Percentiles rank a stretch among this genome's conserved stretches.
Evolutionary conservation across 2,113 vertebrate species (phyloP).

Genomic region (Mellivora capensis): DNA sequence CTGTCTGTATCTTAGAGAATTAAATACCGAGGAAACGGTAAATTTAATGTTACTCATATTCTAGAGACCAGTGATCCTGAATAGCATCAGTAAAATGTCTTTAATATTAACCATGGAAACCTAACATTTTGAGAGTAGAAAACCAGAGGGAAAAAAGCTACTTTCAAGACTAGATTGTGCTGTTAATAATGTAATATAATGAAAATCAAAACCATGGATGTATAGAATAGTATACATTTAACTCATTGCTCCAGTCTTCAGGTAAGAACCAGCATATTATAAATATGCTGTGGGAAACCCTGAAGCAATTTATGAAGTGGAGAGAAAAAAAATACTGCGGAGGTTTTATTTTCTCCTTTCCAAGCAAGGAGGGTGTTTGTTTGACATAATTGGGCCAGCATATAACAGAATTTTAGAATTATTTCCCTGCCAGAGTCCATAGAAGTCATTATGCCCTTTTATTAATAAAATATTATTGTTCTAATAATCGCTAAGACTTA

Average conservation of each 20-base stretch:
- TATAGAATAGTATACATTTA: not conserved
- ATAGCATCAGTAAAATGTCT: not conserved
- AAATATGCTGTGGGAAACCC: not conserved
- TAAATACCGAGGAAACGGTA: not conserved
- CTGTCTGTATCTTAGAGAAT: not conserved
- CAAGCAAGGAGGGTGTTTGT: not conserved
- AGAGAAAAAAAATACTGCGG: not conserved
- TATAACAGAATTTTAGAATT: slow-evolving; percentile 20
- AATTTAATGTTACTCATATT: not conserved
- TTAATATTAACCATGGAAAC: not conserved
- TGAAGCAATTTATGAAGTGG: not conserved
- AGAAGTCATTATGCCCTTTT: not conserved
- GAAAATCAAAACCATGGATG: not conserved
- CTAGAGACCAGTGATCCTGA: not conserved
- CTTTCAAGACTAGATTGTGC: not conserved
- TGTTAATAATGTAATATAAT: not conserved
- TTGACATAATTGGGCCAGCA: not conserved
- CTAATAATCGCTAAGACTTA: not conserved
- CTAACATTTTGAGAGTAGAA: not conserved
- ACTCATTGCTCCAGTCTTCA: not conserved
- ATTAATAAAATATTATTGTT: not conserved
- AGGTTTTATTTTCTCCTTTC: not conserved
- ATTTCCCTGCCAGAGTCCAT: not conserved
- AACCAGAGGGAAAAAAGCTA: not conserved
- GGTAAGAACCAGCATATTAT: not conserved